Evolutionary conservation across 2,113 vertebrate genomes (phyloP).

Genomic region (Cromileptes altivelis): DNA sequence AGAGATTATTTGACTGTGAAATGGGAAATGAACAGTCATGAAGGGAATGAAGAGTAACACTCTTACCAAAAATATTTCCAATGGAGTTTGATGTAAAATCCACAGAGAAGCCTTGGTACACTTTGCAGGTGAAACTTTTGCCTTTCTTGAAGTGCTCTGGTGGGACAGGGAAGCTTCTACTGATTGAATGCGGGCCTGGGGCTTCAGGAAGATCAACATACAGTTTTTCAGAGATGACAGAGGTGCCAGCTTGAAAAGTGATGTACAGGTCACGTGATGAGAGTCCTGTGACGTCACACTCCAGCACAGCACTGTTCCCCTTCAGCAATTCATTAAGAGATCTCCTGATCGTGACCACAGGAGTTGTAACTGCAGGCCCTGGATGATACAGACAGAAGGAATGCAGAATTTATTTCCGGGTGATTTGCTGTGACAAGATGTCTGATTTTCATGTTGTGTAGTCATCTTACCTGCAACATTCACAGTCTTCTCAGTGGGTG

Average conservation of each 20-base stretch:
- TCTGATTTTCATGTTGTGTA: too few relatives aligned
- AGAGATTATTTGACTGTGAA: too few relatives aligned
- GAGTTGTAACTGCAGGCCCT: too few relatives aligned
- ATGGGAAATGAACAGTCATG: too few relatives aligned
- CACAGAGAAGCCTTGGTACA: conserved; percentile 47
- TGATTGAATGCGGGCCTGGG: too few relatives aligned
- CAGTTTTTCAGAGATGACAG: not conserved
- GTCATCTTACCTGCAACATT: too few relatives aligned
- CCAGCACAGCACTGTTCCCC: conserved; percentile 46
- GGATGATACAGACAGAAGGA: too few relatives aligned
- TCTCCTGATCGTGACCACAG: conserved; percentile 75
- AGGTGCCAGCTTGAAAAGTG: conserved; percentile 50
- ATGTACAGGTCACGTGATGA: conserved; percentile 63
- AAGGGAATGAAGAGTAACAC: not conserved
- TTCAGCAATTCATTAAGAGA: conserved; percentile 55
- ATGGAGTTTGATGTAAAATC: not conserved
- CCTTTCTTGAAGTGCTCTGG: not conserved
- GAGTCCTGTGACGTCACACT: conserved; percentile 67
- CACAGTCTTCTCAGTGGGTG: too few relatives aligned
- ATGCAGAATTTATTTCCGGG: too few relatives aligned
- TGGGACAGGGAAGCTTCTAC: too few relatives aligned
- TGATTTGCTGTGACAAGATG: too few relatives aligned
- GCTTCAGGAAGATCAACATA: conserved; percentile 53
- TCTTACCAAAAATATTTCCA: conserved; percentile 62
- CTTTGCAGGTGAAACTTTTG: conserved; percentile 41